These are phyloP conservation scores for Suricata suricatta DNA, from an alignment of 2,113 vertebrate species.

Conservation along the genomic window DNA sequence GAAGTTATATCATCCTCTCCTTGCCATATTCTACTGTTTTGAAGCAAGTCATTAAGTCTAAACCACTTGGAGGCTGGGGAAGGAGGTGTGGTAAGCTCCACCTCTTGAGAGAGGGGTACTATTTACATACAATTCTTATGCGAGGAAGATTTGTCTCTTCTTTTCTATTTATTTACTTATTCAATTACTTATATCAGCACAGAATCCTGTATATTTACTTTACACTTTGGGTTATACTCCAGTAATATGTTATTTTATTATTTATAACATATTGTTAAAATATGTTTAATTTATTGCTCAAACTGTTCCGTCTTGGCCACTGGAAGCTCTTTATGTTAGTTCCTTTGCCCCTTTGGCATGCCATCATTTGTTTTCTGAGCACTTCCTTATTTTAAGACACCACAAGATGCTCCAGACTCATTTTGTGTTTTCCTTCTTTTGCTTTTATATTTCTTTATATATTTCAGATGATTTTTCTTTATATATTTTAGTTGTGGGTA, in stretches of 20 bases:
- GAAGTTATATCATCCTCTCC: background rate
- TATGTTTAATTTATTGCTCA: background rate
- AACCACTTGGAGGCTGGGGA: background rate
- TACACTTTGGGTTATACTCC: background rate
- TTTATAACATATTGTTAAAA: background rate
- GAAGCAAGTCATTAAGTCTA: background rate
- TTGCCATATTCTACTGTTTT: background rate
- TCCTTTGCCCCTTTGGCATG: background rate
- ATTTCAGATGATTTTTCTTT: background rate
- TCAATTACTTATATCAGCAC: background rate
- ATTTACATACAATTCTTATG: background rate
- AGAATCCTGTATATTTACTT: background rate
- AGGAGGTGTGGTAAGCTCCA: background rate
- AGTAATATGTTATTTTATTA: background rate
- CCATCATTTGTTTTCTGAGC: background rate
- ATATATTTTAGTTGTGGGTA: background rate
- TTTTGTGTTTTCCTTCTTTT: background rate
- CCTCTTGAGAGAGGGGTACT: background rate
- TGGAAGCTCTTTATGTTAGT: background rate
- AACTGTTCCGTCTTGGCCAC: background rate
- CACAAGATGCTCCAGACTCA: background rate
- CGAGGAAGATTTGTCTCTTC: background rate
- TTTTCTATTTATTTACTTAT: background rate
- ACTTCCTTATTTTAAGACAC: background rate
- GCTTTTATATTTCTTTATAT: background rate